Evolutionary conservation across 2,888 invertebrate genomes (phyloP).

Genomic region (Scaptomyza cyrtandrae): DNA sequence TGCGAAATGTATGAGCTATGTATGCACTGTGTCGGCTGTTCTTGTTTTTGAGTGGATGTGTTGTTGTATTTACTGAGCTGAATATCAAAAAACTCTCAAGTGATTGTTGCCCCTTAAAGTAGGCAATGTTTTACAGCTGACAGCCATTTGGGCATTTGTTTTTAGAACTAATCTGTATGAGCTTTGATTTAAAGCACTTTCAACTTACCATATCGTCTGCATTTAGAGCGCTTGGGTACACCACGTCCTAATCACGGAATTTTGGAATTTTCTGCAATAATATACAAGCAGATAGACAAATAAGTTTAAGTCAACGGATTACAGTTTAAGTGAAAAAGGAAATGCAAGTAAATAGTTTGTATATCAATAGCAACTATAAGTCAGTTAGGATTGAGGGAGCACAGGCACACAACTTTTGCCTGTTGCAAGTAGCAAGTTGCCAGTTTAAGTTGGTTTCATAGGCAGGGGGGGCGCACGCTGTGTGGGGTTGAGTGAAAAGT

Average conservation of each 20-base stretch:
- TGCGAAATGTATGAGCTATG: constrained; percentile 60
- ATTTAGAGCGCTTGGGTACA: constrained; percentile 84
- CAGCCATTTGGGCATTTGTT: not conserved
- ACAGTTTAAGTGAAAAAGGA: constrained; percentile 10
- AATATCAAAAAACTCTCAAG: constrained; percentile 25
- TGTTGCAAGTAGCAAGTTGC: constrained; percentile 21
- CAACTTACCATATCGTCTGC: constrained; percentile 85
- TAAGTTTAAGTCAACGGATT: constrained; percentile 18
- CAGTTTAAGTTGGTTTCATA: constrained; percentile 39
- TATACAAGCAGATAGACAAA: constrained; percentile 19
- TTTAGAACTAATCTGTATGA: not conserved
- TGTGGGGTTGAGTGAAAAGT: constrained; percentile 30
- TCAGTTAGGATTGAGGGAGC: constrained; percentile 22
- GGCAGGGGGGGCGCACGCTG: not conserved
- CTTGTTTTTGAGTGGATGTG: not conserved
- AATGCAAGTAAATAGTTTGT: constrained; percentile 19
- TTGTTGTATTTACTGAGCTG: constrained; percentile 7
- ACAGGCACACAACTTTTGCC: constrained; percentile 25
- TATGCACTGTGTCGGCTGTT: constrained; percentile 8
- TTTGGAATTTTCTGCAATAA: constrained; percentile 80
- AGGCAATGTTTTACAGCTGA: constrained; percentile 39
- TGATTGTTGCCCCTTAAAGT: constrained; percentile 27
- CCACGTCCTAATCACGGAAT: constrained; percentile 84
- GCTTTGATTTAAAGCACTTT: not conserved
- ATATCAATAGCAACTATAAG: constrained; percentile 19